A percentile compares a stretch with the other conserved stretches of the same genome.
phyloP scores from a whole-genome alignment of 2,113 vertebrate genomes.

The Daubentonia madagascariensis region DNA sequence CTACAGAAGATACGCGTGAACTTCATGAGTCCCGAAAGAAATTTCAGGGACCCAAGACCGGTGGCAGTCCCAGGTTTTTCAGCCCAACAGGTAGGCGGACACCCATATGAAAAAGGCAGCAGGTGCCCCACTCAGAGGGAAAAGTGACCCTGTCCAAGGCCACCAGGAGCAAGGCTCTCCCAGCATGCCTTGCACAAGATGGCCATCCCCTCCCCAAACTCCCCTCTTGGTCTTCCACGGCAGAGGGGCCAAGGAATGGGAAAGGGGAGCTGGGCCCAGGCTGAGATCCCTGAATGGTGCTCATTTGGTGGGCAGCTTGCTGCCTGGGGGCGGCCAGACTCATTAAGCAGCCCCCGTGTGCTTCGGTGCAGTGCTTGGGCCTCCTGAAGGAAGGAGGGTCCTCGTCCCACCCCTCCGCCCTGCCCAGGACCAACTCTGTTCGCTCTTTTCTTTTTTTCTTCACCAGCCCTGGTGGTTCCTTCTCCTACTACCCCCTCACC shows the following conservation, averaged over 20 bases:
- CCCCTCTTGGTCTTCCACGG: background rate
- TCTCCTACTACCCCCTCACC: background rate
- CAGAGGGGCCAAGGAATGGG: background rate
- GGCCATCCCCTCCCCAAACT: background rate
- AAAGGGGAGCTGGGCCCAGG: background rate
- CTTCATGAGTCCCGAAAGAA: background rate
- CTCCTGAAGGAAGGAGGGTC: background rate
- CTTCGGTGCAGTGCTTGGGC: accelerated
- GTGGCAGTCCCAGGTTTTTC: background rate
- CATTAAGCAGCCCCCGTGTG: background rate
- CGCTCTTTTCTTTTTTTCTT: background rate
- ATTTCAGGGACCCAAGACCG: background rate
- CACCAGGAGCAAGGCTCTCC: background rate
- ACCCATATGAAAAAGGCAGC: accelerated
- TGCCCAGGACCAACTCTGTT: background rate
- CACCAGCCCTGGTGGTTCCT: background rate
- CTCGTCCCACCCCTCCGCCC: too few species aligned
- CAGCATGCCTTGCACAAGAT: background rate
- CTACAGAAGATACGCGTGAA: background rate
- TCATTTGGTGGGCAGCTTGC: background rate
- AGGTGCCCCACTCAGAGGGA: background rate
- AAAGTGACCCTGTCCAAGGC: background rate
- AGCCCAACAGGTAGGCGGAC: background rate
- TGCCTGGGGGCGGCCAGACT: accelerated
- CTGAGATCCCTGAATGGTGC: background rate